phyloP scores from a whole-genome alignment of 23 tunicate species.

The Styela plicata region DNA sequence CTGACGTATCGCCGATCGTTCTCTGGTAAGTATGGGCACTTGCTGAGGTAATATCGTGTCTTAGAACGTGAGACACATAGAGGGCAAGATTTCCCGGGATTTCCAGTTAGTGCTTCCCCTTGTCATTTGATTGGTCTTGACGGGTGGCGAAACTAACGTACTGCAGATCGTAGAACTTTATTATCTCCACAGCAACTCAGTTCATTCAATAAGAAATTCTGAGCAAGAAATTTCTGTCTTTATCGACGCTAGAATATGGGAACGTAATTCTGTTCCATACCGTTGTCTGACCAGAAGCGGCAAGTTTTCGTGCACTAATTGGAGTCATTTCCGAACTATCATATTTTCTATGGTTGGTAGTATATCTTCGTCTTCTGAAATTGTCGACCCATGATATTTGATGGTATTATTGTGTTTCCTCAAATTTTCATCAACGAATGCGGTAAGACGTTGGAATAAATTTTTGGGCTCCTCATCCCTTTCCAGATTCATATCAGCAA shows the following conservation, averaged over 20 bases:
- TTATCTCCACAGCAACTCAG: not conserved
- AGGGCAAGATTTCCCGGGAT: not conserved
- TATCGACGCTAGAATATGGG: not conserved
- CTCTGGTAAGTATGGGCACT: not conserved
- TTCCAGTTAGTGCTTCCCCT: not conserved
- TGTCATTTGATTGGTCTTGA: too few relatives aligned
- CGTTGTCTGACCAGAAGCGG: not conserved
- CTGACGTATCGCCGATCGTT: not conserved
- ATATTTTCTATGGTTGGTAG: not conserved
- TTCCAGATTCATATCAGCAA: not conserved
- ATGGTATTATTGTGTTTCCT: not conserved
- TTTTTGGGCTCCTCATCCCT: not conserved
- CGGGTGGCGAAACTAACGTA: not conserved
- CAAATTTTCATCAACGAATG: slow-evolving; percentile 3
- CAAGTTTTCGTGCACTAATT: not conserved
- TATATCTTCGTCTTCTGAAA: not conserved
- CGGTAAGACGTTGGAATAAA: not conserved
- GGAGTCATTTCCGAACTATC: not conserved
- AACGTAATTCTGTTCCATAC: not conserved
- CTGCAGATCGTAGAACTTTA: not conserved
- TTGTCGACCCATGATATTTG: not conserved
- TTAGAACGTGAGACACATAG: not conserved
- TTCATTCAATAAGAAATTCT: not conserved
- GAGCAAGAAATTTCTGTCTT: not conserved
- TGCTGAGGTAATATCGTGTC: not conserved